Percentiles rank a stretch among this genome's conserved stretches.
Evolutionary conservation across 1,140 invertebrate genomes (phyloP).

Genomic region (Drosophila ohnishii): DNA sequence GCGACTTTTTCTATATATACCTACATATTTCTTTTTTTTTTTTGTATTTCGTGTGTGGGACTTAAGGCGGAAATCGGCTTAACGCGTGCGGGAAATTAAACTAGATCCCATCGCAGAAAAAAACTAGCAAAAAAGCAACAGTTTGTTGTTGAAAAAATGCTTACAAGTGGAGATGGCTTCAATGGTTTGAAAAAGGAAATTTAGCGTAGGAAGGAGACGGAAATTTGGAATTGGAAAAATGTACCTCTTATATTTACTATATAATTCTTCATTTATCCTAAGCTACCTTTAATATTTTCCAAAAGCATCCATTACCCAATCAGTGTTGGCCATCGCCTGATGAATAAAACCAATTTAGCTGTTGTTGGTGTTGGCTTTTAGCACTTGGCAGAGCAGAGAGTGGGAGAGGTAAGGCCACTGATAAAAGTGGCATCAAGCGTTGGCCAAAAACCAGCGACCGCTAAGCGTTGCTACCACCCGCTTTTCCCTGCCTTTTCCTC

Average conservation of each 20-base stretch:
- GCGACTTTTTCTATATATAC: background rate
- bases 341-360: constrained; percentile 32
- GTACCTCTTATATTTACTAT: too few species aligned
- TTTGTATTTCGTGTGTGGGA: constrained; percentile 29
- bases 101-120: constrained; percentile 27
- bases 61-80: constrained; percentile 49
- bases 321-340: constrained; percentile 5
- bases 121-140: constrained; percentile 8
- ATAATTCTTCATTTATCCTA: background rate
- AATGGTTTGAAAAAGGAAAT: background rate
- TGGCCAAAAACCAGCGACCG: constrained; percentile 28
- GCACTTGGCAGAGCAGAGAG: constrained; percentile 12
- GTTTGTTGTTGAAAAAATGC: constrained; percentile 12
- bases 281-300: background rate
- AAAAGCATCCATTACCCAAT: constrained; percentile 24
- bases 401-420: background rate
- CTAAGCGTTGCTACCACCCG: constrained; percentile 22
- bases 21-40: background rate
- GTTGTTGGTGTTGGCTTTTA: constrained; percentile 20
- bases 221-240: background rate
- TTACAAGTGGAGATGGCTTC: constrained; percentile 17
- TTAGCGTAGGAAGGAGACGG: background rate
- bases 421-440: constrained; percentile 31
- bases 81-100: constrained; percentile 50
- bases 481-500: constrained; percentile 6